Percentiles rank a stretch among this genome's conserved stretches.
Conservation (phyloP, 2,888 invertebrate species). For the Silvanus unidentatus region DNA sequence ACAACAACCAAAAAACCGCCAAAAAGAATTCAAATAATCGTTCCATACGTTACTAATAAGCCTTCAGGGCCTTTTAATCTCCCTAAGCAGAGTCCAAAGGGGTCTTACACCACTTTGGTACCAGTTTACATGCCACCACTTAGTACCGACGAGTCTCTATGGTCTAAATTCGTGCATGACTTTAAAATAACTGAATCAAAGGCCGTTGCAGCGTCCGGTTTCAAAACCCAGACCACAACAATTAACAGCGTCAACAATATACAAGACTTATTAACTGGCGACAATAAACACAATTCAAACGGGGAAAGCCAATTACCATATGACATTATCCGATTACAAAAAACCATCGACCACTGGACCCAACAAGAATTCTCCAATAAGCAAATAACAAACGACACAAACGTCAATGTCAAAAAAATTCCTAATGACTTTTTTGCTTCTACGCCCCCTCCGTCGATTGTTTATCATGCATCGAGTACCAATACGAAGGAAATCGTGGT, state of each 20-base stretch:
- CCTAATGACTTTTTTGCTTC: slow-evolving; percentile 70
- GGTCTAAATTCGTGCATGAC: slow-evolving; percentile 45
- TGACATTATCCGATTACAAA: slow-evolving; percentile 69
- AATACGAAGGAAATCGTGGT: slow-evolving; percentile 15
- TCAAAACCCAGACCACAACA: slow-evolving; percentile 29
- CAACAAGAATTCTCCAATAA: slow-evolving; percentile 62
- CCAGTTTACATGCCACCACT: slow-evolving; percentile 38
- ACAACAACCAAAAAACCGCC: slow-evolving; percentile 45
- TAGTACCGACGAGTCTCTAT: slow-evolving; percentile 33
- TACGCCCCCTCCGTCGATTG: slow-evolving; percentile 51
- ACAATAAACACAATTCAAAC: slow-evolving; percentile 26
- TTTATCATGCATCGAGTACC: slow-evolving; percentile 33
- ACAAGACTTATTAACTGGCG: slow-evolving; percentile 46
- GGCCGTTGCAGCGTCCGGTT: slow-evolving; percentile 41
- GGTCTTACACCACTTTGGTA: slow-evolving; percentile 34
- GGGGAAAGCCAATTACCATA: slow-evolving; percentile 52
- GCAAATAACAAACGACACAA: slow-evolving; percentile 38
- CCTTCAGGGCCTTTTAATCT: slow-evolving; percentile 25
- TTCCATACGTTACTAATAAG: slow-evolving; percentile 65
- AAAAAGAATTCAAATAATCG: slow-evolving; percentile 71
- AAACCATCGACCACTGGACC: slow-evolving; percentile 82
- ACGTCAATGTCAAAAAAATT: slow-evolving; percentile 65
- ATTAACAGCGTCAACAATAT: slow-evolving; percentile 50
- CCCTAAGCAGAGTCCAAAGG: slow-evolving; percentile 5
- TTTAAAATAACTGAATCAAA: slow-evolving; percentile 51